Conservation (phyloP, 2,113 vertebrate species). For the Neotragus pygmaeus region DNA sequence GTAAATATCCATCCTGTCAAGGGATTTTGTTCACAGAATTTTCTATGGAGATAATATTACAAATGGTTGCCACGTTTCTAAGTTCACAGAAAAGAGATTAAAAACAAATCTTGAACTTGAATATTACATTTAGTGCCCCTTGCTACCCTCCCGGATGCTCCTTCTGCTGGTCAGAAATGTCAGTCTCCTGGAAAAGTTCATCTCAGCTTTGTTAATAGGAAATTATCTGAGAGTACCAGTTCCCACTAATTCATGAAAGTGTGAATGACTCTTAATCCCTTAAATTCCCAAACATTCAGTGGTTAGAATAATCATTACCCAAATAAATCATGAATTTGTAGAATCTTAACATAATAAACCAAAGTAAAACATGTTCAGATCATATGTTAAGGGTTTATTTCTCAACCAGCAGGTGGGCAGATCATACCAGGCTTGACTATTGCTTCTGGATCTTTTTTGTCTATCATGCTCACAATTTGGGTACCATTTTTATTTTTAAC, state of each 20-base stretch:
- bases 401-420: neutral
- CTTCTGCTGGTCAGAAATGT: neutral
- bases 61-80: neutral
- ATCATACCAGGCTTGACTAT: neutral
- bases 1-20: neutral
- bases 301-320: neutral
- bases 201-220: neutral
- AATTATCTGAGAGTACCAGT: neutral
- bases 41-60: neutral
- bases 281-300: neutral
- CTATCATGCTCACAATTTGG: neutral
- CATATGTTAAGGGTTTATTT: neutral
- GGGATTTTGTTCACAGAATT: neutral
- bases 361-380: neutral
- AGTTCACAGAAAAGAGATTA: neutral
- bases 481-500: neutral
- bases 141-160: rapidly evolving
- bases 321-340: neutral
- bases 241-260: neutral
- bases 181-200: neutral
- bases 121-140: neutral
- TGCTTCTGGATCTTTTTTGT: neutral
- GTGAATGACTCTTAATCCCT: neutral
- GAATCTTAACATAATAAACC: neutral
- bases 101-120: neutral